Percentiles rank a stretch among this genome's conserved stretches.
phyloP scores from a whole-genome alignment of 2,888 invertebrate species.

The Myopa tessellatipennis region DNA sequence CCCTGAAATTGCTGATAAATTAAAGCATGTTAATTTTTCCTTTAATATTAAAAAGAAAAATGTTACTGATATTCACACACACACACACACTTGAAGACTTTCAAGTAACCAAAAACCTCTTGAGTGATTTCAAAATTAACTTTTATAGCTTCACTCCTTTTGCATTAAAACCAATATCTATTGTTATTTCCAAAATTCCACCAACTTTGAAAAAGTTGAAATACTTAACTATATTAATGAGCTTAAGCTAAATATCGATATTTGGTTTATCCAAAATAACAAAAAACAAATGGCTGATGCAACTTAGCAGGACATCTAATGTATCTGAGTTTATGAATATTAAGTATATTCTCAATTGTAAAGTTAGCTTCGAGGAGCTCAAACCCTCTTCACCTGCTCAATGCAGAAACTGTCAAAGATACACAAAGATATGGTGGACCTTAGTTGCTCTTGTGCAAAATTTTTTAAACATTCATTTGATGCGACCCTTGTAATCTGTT shows the following conservation, averaged over 20 bases:
- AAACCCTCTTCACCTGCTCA: neutral
- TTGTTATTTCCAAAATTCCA: neutral
- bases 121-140: neutral
- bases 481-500: too few relatives aligned
- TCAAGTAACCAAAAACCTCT: neutral
- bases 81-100: neutral
- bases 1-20: neutral
- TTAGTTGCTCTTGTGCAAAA: too few relatives aligned
- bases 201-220: neutral
- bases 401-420: constrained; percentile 34
- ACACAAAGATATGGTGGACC: too few relatives aligned
- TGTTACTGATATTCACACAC: neutral
- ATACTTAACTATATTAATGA: neutral
- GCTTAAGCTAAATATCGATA: neutral
- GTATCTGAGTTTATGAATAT: neutral
- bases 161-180: neutral
- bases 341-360: neutral
- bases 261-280: neutral
- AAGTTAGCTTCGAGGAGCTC: constrained; percentile 19
- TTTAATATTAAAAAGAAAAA: neutral
- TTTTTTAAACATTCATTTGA: too few relatives aligned
- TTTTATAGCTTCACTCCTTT: neutral
- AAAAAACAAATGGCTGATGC: neutral
- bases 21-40: neutral
- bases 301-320: neutral